Base-by-base conservation (phyloP, 2,888 invertebrate species). In the Cacoxenus indagator region DNA sequence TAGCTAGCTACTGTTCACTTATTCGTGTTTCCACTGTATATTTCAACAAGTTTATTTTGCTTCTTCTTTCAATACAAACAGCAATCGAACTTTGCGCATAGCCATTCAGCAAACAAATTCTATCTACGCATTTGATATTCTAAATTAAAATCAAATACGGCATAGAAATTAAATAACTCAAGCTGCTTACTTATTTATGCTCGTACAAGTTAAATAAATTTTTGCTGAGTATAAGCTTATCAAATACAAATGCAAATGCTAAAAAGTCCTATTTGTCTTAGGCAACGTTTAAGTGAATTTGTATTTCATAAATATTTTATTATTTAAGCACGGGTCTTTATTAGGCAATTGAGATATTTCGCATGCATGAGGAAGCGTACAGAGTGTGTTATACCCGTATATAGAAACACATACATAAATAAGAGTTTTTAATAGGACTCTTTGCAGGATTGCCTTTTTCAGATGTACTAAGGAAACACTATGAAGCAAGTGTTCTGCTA, bases 381-480 rank as follows among this genome's bases (percentile, higher is more conserved):
- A 0, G n/a, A n/a, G n/a, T n/a, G n/a, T n/a, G n/a, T n/a, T n/a
- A n/a, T 14, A 1, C 37, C 8, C 2, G 1, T 24, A 24, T 11
- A 54, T 24, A 6, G n/a, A 48, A 8, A 48, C 48, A 6, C 48
- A 48, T 17, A 4, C 37, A 2, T 17, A 48, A 6, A 48, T 17
- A 48, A n/a, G n/a, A 51, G 9, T 51, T 51, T 24, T 51, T 11
- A 51, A 51, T 51, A 22, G 51, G 11, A 17, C 4, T 1, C 61
- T 69, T 70, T 64, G 70, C 75, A 75, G 81, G 73, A 78, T 74
- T 73, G 75, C 71, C 73, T 69, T 37, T 70, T 46, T 26, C 8
- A 27, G 67, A 65, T 67, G 43, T 43, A 14, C 67, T 67, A 48
- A 1, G 29, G 65, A 65, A 22, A 51, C 31, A 37, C 43, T 8